These are phyloP conservation scores for Drosophila prosaltans DNA, from an alignment of 1,140 invertebrate species.

Conservation along the genomic window DNA sequence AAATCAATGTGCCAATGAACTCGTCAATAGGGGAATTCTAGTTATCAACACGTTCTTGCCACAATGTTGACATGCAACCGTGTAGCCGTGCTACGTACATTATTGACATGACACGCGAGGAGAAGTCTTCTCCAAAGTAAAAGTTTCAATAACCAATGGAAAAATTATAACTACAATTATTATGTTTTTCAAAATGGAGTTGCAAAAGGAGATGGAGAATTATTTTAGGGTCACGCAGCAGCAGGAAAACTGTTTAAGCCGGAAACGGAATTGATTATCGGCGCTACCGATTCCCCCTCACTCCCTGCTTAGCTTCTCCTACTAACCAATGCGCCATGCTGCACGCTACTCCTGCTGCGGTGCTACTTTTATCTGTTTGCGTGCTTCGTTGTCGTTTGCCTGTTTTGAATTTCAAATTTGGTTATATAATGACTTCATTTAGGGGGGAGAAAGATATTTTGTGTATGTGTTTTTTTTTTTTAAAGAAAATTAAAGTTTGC, in stretches of 20 bases:
- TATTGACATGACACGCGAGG: conserved; percentile 45
- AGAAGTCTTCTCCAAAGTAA: neutral
- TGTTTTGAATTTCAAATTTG: conserved; percentile 54
- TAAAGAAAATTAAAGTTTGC: neutral
- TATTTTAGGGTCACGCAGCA: conserved; percentile 69
- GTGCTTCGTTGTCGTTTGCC: conserved; percentile 62
- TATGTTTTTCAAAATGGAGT: conserved; percentile 37
- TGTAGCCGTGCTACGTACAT: neutral
- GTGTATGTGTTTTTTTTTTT: neutral
- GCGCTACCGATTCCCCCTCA: conserved; percentile 40
- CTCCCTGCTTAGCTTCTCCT: conserved; percentile 14
- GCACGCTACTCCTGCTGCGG: neutral
- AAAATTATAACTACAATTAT: conserved; percentile 73
- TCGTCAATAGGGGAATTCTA: conserved; percentile 65
- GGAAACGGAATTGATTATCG: conserved; percentile 79
- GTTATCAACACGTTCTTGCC: conserved; percentile 53
- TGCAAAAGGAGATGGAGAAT: neutral
- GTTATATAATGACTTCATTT: conserved; percentile 70
- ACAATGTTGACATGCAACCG: conserved; percentile 44
- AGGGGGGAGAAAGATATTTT: neutral
- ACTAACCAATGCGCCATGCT: neutral
- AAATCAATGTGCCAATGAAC: conserved; percentile 77
- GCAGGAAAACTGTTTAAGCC: conserved; percentile 42
- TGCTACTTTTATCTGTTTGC: conserved; percentile 63
- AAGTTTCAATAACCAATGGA: conserved; percentile 37